Base-by-base conservation (phyloP, 1,140 invertebrate species). In the Theocolax elegans region DNA sequence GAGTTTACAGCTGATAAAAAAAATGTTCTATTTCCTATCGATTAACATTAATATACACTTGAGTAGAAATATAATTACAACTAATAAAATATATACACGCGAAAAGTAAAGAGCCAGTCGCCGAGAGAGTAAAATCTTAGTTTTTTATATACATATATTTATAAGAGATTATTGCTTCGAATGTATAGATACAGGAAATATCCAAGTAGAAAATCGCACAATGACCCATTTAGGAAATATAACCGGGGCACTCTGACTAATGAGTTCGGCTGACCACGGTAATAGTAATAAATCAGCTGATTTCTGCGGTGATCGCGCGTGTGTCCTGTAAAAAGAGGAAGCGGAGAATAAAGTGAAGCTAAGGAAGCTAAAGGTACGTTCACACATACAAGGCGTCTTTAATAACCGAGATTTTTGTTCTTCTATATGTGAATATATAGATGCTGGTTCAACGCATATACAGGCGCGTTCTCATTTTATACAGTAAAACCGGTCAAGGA, bases 401-500 rank as follows among this genome's bases (percentile, higher is more conserved):
- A 38, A 58, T 59, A 59, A 25, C 13, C 21, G 21, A 59, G 56
- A 59, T 59, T 59, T 59, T 42, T 35, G 56, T 56, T 29, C 31
- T n/a, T n/a, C n/a, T n/a, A n/a, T 31, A 17, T 38, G 12, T 38
- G 42, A 12, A 46, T 46, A 46, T 46, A 46, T 15, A 15, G n/a
- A 29, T 17, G 17, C 8, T 1, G n/a, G 8, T 8, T 2, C 10
- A 23, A 46, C 58, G 6, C 21, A 19, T 29, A 21, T 4, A 25
- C 25, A 19, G 12, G 29, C 13, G 17, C 62, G 46, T 64, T 64
- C 48, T 51, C 29, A 19, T 56, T 54, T 66, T 42, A 25, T 44
- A 59, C 59, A 62, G 48, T 78, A 76, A 77, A 82, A 82, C 80
- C 80, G 80, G 80, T 80, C 80, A 80, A 77, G 74, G 77, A 73